phyloP scores from a whole-genome alignment of 2,797 vertebrate genomes.

The Margarornis squamiger region DNA sequence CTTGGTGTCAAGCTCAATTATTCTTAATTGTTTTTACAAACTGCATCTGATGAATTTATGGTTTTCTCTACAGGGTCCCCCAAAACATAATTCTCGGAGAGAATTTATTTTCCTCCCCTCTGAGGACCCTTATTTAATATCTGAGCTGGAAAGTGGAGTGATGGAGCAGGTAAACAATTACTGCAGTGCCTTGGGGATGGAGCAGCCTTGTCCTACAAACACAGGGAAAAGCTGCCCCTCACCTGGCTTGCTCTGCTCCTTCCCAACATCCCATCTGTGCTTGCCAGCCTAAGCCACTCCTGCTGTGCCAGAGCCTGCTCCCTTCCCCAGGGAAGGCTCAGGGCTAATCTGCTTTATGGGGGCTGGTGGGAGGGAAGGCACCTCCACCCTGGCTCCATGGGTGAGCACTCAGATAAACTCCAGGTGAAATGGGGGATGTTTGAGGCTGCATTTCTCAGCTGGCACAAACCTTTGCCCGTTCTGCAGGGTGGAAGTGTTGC shows the following conservation, averaged over 20 bases:
- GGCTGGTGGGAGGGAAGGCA: background rate
- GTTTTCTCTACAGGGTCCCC: background rate
- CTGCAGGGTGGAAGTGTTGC: background rate
- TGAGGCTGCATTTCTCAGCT: background rate
- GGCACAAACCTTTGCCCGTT: background rate
- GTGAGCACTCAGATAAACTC: background rate
- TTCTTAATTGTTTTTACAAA: conserved; percentile 45
- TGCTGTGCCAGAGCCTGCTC: background rate
- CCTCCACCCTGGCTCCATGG: background rate
- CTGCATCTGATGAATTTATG: background rate
- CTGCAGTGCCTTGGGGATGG: background rate
- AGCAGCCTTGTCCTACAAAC: background rate
- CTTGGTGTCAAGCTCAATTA: conserved; percentile 30
- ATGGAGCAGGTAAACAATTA: background rate
- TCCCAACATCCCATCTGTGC: background rate
- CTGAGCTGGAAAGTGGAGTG: background rate
- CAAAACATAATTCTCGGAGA: background rate
- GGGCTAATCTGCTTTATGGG: background rate
- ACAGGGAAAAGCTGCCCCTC: background rate
- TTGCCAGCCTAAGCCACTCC: background rate
- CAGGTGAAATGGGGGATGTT: background rate
- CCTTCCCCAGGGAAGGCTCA: background rate
- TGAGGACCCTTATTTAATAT: conserved; percentile 17
- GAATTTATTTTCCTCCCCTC: conserved; percentile 6
- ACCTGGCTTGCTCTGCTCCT: background rate